Conservation (phyloP, 2,113 vertebrate genomes). For the Oreochromis aureus region DNA sequence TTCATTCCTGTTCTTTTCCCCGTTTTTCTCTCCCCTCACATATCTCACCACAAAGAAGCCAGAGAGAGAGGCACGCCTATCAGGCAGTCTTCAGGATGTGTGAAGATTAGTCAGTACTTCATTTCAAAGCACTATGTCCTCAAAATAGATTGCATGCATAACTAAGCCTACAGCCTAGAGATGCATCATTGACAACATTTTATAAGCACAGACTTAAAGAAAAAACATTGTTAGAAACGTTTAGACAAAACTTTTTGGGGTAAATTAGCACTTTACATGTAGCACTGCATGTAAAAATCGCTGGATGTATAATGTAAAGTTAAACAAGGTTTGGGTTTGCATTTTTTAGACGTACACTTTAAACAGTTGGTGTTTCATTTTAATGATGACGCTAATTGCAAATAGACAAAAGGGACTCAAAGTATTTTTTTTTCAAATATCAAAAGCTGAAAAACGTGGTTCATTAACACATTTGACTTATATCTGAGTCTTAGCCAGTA, state of each 20-base stretch:
- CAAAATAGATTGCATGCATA: conserved; percentile 6
- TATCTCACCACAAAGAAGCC: background rate
- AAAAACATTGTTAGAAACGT: background rate
- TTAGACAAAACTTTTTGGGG: background rate
- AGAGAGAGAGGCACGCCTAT: background rate
- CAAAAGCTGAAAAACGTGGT: background rate
- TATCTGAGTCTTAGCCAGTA: background rate
- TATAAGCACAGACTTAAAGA: background rate
- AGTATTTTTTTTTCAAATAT: background rate
- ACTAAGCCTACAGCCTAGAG: background rate
- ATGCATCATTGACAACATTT: background rate
- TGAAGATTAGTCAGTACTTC: conserved; percentile 31
- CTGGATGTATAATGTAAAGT: background rate
- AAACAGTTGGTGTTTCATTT: background rate
- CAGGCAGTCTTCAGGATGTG: conserved; percentile 1
- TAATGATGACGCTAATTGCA: rapidly evolving
- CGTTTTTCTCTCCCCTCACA: background rate
- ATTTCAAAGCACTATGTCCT: conserved; percentile 8
- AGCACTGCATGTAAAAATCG: background rate
- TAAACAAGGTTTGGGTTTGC: background rate
- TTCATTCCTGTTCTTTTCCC: background rate
- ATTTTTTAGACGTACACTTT: background rate
- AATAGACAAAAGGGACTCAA: background rate
- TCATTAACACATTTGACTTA: rapidly evolving
- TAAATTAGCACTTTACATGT: background rate